Percentiles rank a stretch among this genome's conserved stretches.
phyloP scores from a whole-genome alignment of 2,888 invertebrate genomes.

The Cataglyphis altisquamis region DNA sequence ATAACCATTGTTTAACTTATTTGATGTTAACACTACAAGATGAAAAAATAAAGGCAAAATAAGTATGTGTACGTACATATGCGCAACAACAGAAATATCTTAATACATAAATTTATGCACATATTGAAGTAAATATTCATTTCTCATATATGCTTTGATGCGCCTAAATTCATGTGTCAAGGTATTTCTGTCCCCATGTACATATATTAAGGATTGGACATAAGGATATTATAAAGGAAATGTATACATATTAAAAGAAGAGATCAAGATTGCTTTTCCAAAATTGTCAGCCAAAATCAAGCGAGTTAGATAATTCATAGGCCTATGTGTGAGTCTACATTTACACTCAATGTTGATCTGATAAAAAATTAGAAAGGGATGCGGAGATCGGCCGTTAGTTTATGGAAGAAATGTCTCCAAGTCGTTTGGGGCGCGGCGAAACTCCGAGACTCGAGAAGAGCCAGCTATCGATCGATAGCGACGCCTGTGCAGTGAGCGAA shows the following conservation, averaged over 20 bases:
- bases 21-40: background rate
- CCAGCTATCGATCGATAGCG: slow-evolving; percentile 77
- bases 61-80: background rate
- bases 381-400: slow-evolving; percentile 26
- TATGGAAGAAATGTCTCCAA: slow-evolving; percentile 19
- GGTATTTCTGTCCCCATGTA: background rate
- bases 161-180: background rate
- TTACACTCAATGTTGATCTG: background rate
- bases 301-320: background rate
- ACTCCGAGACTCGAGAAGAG: slow-evolving; percentile 37
- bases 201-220: too few relatives aligned
- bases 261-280: background rate
- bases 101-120: background rate
- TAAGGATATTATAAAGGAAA: background rate
- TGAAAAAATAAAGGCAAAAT: background rate
- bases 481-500: slow-evolving; percentile 82
- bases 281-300: background rate
- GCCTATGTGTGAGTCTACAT: background rate
- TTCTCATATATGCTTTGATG: background rate
- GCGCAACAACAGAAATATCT: background rate
- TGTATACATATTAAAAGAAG: background rate
- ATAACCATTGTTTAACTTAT: background rate
- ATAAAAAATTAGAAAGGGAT: slow-evolving; percentile 34
- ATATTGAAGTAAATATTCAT: background rate
- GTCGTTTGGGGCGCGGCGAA: slow-evolving; percentile 47